A percentile compares a stretch with the other conserved stretches of the same genome.
phyloP scores from a whole-genome alignment of 2,113 vertebrate genomes.

The Oceanodroma tethys region DNA sequence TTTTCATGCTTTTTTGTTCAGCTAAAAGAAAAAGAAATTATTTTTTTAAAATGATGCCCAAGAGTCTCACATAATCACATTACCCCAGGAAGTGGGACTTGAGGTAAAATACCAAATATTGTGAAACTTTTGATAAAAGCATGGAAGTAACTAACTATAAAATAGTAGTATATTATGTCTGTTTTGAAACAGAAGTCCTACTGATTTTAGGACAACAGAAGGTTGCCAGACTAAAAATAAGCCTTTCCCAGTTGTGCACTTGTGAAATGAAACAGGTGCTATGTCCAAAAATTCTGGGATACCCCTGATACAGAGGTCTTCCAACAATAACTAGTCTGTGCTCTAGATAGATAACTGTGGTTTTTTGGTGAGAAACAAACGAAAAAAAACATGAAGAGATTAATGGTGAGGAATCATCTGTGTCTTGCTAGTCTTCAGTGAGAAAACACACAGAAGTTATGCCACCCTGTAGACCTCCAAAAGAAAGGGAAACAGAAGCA shows the following conservation, averaged over 20 bases:
- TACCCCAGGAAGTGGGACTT: not conserved
- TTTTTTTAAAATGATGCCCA: not conserved
- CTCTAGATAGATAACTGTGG: not conserved
- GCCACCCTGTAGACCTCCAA: not conserved
- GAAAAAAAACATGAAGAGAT: not conserved
- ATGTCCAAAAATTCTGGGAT: not conserved
- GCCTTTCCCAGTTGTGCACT: not conserved
- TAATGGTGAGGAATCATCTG: not conserved
- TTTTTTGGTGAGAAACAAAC: not conserved
- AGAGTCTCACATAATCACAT: slow-evolving; percentile 4
- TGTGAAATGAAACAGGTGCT: not conserved
- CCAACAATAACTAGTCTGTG: not conserved
- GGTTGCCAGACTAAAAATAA: not conserved
- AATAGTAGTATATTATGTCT: not conserved
- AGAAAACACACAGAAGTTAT: not conserved
- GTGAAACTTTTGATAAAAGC: not conserved
- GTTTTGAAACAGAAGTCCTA: not conserved
- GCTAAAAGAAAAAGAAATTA: not conserved
- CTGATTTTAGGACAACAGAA: not conserved
- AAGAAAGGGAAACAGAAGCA: not conserved
- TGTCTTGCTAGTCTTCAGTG: not conserved
- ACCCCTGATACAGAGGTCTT: not conserved
- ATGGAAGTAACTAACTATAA: not conserved
- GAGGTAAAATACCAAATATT: not conserved
- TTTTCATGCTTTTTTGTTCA: not conserved